Base-by-base conservation (phyloP, 2,888 invertebrate genomes). In the Pogonocherus hispidulus region DNA sequence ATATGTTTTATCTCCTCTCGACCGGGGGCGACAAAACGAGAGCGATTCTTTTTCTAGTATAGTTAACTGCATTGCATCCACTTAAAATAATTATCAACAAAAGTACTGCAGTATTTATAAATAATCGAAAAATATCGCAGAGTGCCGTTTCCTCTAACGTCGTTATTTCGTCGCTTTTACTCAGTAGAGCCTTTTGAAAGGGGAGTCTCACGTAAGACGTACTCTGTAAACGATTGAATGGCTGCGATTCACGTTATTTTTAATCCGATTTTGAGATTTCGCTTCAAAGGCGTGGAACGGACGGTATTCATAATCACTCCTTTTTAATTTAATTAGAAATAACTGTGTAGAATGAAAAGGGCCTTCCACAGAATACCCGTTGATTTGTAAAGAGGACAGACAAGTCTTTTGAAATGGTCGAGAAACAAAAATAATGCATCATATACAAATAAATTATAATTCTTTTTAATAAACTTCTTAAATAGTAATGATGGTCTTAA, bases 211-310 rank as follows among this genome's bases (percentile, higher is more conserved):
- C 8, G 8, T 27, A 27, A 41, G 41, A 41, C n/a, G 41, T 41
- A 16, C 41, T 11, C n/a, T 41, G 11, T 41, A 41, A 41, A n/a
- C 49, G 20, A 49, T 20, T 49, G 49, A 49, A 22, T 49, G 23
- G 49, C 49, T 22, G 49, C 49, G 8, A 49, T 22, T 20, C 22
- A 14, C 22, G 22, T 22, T 49, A 22, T 49, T 49, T 49, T 49
- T 49, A 49, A 49, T 49, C 49, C 49, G 49, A 49, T 49, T 49
- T 2, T 9, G 49, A 49, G 22, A 49, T 49, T 49, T 20, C 22
- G 14, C 49, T 20, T 23, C 49, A 49, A 49, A 49, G 22, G 49
- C 22, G 18, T 11, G 46, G 3, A 46, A 46, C 18, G 16, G 46
- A 9, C 18, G 11, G 49, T 49, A 49, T 20, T 49, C 22, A 49